Evolutionary conservation across 2,797 vertebrate species (phyloP).

Genomic region (Podarcis lilfordi): DNA sequence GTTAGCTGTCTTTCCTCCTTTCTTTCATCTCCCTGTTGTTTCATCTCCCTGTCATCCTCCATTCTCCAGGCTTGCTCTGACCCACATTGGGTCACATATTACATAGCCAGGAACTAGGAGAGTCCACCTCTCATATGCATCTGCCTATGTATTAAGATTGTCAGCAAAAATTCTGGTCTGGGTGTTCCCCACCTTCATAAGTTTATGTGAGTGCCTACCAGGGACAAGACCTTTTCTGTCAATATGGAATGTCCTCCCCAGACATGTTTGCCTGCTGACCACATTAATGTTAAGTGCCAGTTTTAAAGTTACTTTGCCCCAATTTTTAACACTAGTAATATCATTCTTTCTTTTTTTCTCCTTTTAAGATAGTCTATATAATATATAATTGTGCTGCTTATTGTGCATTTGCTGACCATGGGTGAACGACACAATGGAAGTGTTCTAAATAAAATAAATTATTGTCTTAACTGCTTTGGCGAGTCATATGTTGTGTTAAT

Average conservation of each 20-base stretch:
- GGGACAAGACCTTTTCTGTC: not conserved
- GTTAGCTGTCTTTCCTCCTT: too few species aligned
- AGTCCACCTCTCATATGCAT: too few species aligned
- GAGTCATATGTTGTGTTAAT: not conserved
- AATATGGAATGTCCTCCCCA: not conserved
- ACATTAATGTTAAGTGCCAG: not conserved
- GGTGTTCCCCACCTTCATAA: not conserved
- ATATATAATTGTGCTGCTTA: not conserved
- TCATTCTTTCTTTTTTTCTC: too few species aligned
- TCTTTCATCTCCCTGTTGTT: too few species aligned
- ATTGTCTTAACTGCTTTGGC: not conserved
- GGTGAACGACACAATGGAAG: too few species aligned
- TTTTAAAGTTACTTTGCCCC: not conserved
- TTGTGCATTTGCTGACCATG: not conserved
- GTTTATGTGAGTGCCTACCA: not conserved
- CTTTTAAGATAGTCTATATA: too few species aligned
- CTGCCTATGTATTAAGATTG: not conserved
- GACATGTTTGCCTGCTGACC: not conserved
- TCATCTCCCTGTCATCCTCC: too few species aligned
- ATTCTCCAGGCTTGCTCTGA: too few species aligned
- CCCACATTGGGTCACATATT: not conserved
- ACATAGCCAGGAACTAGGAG: too few species aligned
- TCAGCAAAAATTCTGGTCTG: not conserved
- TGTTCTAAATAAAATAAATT: too few species aligned
- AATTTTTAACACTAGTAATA: not conserved